Conservation (phyloP, 2,797 vertebrate genomes). For the Brachymystax lenok region DNA sequence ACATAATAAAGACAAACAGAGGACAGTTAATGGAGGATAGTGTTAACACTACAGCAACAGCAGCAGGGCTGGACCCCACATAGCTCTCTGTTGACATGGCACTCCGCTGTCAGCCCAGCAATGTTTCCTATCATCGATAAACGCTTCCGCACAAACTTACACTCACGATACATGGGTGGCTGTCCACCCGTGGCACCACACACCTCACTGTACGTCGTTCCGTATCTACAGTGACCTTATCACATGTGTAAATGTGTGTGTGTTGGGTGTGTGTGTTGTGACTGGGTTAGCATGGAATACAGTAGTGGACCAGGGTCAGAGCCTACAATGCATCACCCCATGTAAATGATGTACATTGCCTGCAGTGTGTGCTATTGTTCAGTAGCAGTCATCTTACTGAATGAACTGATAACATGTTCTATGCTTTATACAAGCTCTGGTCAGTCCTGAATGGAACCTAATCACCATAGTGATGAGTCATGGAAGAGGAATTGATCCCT, state of each 20-base stretch:
- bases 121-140: slow-evolving; percentile 51
- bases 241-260: neutral
- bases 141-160: slow-evolving; percentile 17
- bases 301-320: neutral
- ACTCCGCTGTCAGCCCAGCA: slow-evolving; percentile 30
- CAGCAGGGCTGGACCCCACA: neutral
- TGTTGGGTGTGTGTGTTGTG: neutral
- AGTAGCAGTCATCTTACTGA: no score
- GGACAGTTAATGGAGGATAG: neutral
- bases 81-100: slow-evolving; percentile 36
- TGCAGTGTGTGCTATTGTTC: no score
- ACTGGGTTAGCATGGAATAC: neutral
- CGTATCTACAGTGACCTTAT: neutral
- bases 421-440: neutral
- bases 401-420: neutral
- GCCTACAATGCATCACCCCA: neutral
- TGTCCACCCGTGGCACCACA: neutral
- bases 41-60: neutral
- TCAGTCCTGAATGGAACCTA: neutral
- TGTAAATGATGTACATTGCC: no score
- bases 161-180: neutral
- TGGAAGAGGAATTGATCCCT: neutral
- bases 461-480: slow-evolving; percentile 5
- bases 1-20: neutral
- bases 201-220: no score